These are phyloP conservation scores for Epinotia brunnichana DNA, from an alignment of 2,888 invertebrate genomes.

Conservation along the genomic window DNA sequence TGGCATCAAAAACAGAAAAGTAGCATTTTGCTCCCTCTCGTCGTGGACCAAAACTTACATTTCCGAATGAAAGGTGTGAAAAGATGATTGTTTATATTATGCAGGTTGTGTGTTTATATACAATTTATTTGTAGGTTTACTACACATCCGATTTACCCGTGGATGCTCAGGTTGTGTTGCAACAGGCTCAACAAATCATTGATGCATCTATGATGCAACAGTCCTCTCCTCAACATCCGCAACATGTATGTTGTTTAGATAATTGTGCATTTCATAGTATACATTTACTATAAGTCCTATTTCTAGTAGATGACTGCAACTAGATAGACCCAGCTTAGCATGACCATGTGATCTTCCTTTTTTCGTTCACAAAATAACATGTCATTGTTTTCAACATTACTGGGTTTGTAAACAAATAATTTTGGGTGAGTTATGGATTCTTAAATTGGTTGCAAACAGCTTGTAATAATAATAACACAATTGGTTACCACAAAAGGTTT, in stretches of 20 bases:
- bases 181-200: slow-evolving; percentile 83
- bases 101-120: slow-evolving; percentile 49
- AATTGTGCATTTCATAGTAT: slow-evolving; percentile 41
- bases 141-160: slow-evolving; percentile 83
- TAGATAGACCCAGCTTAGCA: slow-evolving; percentile 60
- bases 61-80: too few species aligned
- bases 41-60: too few species aligned
- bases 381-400: slow-evolving; percentile 12
- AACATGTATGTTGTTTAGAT: slow-evolving; percentile 77
- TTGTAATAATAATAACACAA: slow-evolving; percentile 38
- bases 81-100: slow-evolving; percentile 28
- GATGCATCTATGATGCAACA: slow-evolving; percentile 83
- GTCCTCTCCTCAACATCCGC: slow-evolving; percentile 78
- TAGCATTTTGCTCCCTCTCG: too few species aligned
- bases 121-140: slow-evolving; percentile 83
- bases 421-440: slow-evolving; percentile 3
- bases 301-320: slow-evolving; percentile 29
- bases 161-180: slow-evolving; percentile 83
- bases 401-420: not conserved
- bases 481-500: slow-evolving; percentile 13
- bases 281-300: slow-evolving; percentile 34
- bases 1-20: too few species aligned
- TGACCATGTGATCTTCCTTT: slow-evolving; percentile 53
- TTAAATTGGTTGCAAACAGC: slow-evolving; percentile 25
- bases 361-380: slow-evolving; percentile 17